Base-by-base conservation (phyloP, 2,888 invertebrate genomes). In the Cacoxenus indagator region DNA sequence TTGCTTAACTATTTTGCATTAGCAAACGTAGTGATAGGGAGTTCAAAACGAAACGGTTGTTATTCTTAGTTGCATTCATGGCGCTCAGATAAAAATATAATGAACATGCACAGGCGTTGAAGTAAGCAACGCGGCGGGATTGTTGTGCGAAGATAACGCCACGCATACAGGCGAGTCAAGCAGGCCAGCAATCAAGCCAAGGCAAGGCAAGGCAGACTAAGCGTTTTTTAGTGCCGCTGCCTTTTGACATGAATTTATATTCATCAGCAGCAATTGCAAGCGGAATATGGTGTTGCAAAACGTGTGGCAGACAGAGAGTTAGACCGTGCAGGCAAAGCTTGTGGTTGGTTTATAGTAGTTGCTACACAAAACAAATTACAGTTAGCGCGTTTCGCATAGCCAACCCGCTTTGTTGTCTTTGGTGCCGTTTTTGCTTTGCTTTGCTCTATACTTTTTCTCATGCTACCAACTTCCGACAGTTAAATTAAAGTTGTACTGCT, bases 31-130 rank as follows among this genome's bases (percentile, higher is more conserved):
- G n/a, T n/a, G n/a, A n/a, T 14, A 37, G 37, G 1, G 2, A 8
- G 14, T 11, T 37, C 5, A 54, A 19, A 54, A 54, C 24, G 22
- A 54, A 54, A 54, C n/a, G n/a, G 14, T 61, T 54, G 54, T 54
- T 48, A 48, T 27, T 31, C 24, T 48, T 48, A 48, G 64, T 80
- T 73, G 82, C 82, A 80, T 80, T 80, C 79, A 82, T 80, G 78
- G 80, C 79, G 71, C 8, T 62, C 76, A 84, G 84, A 84, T 84
- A 84, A 85, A 85, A 84, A 83, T 37, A 37, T 84, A 85, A 84
- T 85, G 85, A 84, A 37, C 59, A 59, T 45, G 14, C 26, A 54
- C 8, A 37, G 37, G 26, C 22, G 22, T 54, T 54, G 22, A 54
- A 24, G 2, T 24, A 26, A 57, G n/a, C 8, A n/a, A 24, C 26